Evolutionary conservation across 23 tunicate genomes (phyloP), one percentile per base, ranked within the genome.

Genomic region (Trididemnum nubilum): DNA sequence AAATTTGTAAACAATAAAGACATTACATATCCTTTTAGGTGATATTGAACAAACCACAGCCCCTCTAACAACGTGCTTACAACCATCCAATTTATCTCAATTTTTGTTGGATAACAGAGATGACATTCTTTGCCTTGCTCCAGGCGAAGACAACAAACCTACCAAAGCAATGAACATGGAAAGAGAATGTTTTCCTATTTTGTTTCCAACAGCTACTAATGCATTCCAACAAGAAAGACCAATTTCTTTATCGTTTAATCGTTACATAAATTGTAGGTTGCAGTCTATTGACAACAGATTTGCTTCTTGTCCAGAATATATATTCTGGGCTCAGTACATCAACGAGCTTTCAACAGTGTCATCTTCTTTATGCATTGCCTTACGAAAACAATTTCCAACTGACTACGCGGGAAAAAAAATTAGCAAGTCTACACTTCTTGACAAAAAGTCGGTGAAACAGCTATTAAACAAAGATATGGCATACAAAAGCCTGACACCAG

Each of bases 271-370:
- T 44, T 34, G 77, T 34, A 35, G 74, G 28, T 31, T 79, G 15
- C 33, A 52, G 23, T 30, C 44, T 34, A n/a, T 19, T 33, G 83
- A 80, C 38, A 80, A 80, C 37, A 63, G 83, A 33, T 80, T 63
- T 36, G 35, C 83, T n/a, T 35, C 54, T 21, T 80, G 74, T 64
- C 31, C 83, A 1, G 83, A 80, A n/a, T 80, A 61, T 51, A 35
- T 80, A 3, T 80, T 80, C 35, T 80, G 64, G 54, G 73, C 63
- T 22, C 83, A 80, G 32, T 80, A 63, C 34, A 24, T 64, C 28
- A 23, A 51, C 25, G 83, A 80, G 28, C 34, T 80, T 25, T 28
- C 73, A 22, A 51, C 63, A 22, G 83, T 80, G 1, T 9, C 74
- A 12, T 61, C 74, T 23, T 40, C 54, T n/a, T 2, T 80, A 65